Evolutionary conservation across 2,888 invertebrate species (phyloP).

Genomic region (Balanococcus diminutus): DNA sequence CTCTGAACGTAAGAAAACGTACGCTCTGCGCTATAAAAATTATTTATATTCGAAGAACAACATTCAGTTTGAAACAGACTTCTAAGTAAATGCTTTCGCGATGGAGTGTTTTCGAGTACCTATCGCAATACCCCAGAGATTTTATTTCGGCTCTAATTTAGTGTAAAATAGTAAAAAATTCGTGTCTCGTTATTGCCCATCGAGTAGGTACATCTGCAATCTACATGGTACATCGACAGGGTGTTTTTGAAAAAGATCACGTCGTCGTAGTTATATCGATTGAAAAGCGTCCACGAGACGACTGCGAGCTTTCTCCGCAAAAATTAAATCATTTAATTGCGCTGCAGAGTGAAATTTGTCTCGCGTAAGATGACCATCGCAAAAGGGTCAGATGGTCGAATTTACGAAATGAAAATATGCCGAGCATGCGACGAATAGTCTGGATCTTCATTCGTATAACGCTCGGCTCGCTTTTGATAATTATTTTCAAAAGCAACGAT

Average conservation of each 20-base stretch:
- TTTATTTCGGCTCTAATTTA: background rate
- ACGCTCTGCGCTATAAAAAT: background rate
- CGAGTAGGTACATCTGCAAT: background rate
- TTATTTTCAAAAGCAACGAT: background rate
- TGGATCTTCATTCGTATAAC: background rate
- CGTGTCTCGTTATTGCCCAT: background rate
- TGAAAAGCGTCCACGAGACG: background rate
- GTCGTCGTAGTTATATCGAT: background rate
- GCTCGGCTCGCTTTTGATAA: background rate
- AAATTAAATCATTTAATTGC: background rate
- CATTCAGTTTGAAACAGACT: background rate
- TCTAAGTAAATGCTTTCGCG: background rate
- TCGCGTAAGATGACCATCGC: background rate
- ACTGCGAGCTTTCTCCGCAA: background rate
- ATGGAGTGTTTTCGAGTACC: background rate
- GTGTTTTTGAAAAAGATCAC: background rate
- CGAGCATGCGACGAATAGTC: background rate
- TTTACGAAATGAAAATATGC: background rate
- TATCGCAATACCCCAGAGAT: background rate
- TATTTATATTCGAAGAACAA: conserved; percentile 5
- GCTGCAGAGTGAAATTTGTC: background rate
- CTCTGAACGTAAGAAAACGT: background rate
- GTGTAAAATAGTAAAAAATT: conserved; percentile 29
- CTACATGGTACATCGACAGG: background rate
- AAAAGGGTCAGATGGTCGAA: background rate